phyloP scores from a whole-genome alignment of 2,888 invertebrate genomes.

The Hirtodrosophila confusa region DNA sequence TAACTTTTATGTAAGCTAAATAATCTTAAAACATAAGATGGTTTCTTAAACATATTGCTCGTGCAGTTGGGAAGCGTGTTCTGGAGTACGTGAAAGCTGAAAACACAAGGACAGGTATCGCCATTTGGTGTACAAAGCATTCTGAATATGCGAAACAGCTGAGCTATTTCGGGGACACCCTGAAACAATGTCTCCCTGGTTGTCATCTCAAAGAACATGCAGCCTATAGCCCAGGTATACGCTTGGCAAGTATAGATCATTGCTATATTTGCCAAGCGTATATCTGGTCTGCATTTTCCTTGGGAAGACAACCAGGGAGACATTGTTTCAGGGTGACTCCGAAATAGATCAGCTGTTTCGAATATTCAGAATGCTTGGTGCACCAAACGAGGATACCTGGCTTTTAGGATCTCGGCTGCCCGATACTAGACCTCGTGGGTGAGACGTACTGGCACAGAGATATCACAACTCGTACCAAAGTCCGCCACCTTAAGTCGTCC shows the following conservation, averaged over 20 bases:
- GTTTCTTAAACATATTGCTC: conserved; percentile 76
- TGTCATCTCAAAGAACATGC: conserved; percentile 97
- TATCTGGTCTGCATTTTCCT: conserved; percentile 98
- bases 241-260: conserved; percentile 96
- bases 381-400: conserved; percentile 94
- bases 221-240: conserved; percentile 97
- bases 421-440: conserved; percentile 99
- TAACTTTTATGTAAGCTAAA: too few relatives aligned
- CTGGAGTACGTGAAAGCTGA: conserved; percentile 93
- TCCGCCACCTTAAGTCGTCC: conserved; percentile 95
- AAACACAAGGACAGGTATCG: conserved; percentile 91
- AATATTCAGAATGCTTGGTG: conserved; percentile 96
- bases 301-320: conserved; percentile 91
- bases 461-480: conserved; percentile 96
- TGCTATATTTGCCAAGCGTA: conserved; percentile 96
- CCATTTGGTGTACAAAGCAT: conserved; percentile 96
- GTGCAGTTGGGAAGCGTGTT: conserved; percentile 94
- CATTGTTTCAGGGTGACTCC: conserved; percentile 98
- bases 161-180: conserved; percentile 97
- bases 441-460: conserved; percentile 95
- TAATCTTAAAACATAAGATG: too few relatives aligned
- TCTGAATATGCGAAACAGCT: conserved; percentile 97
- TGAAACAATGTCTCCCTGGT: conserved; percentile 92
- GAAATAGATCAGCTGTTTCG: conserved; percentile 97
- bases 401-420: conserved; percentile 96